These are phyloP conservation scores for Melieria omissa DNA, from an alignment of 2,888 invertebrate genomes.

Conservation along the genomic window DNA sequence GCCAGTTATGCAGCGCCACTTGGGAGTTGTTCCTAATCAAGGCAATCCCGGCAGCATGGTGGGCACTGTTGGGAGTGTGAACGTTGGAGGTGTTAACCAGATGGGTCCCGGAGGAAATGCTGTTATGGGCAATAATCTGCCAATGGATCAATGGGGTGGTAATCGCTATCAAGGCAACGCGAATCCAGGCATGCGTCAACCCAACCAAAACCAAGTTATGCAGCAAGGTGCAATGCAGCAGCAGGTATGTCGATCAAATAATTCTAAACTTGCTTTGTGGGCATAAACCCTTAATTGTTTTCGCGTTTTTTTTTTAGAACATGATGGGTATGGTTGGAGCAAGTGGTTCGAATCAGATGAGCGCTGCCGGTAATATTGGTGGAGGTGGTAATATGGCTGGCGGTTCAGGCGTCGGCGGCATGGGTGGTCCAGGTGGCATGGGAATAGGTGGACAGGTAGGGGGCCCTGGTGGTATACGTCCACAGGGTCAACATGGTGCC, in stretches of 20 bases:
- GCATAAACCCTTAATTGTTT: constrained; percentile 3
- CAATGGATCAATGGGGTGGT: constrained; percentile 71
- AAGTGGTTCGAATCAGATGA: constrained; percentile 60
- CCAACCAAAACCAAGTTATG: constrained; percentile 68
- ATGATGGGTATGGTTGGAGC: constrained; percentile 64
- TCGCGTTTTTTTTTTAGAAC: constrained; percentile 49
- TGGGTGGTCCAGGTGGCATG: constrained; percentile 48
- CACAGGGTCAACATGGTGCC: constrained; percentile 66
- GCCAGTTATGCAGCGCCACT: constrained; percentile 68
- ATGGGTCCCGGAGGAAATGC: constrained; percentile 54
- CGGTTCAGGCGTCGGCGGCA: constrained; percentile 52
- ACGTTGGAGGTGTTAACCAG: constrained; percentile 46
- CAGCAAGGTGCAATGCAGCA: constrained; percentile 65
- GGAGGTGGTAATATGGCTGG: constrained; percentile 50
- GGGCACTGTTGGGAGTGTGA: constrained; percentile 52
- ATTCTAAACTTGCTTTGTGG: not conserved
- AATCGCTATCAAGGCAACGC: constrained; percentile 68
- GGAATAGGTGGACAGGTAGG: constrained; percentile 42
- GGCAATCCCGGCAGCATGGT: constrained; percentile 54
- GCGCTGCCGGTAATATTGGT: constrained; percentile 51
- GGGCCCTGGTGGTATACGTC: constrained; percentile 59
- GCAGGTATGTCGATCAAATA: constrained; percentile 27
- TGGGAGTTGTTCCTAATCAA: constrained; percentile 61
- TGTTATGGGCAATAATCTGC: constrained; percentile 68
- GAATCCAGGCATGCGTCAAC: constrained; percentile 66